phyloP scores from a whole-genome alignment of 2,888 invertebrate genomes.

The Amblyteles armatorius region DNA sequence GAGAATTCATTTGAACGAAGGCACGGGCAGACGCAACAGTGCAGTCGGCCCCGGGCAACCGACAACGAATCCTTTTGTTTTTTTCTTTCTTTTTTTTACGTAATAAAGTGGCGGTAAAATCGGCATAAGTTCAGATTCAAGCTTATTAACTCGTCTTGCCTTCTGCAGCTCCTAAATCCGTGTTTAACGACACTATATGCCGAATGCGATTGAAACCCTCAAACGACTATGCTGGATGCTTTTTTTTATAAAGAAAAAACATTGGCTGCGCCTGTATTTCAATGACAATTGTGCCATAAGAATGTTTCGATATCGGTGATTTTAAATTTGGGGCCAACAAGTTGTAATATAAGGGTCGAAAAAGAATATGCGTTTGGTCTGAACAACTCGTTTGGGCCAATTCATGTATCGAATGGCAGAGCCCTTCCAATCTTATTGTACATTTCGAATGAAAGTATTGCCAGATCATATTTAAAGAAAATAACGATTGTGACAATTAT shows the following conservation, averaged over 20 bases:
- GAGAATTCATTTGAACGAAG: conserved; percentile 60
- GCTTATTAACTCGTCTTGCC: conserved; percentile 22
- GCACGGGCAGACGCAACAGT: conserved; percentile 62
- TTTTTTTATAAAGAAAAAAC: background rate
- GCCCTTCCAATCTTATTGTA: background rate
- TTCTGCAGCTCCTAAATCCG: conserved; percentile 23
- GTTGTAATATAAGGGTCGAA: background rate
- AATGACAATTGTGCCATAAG: background rate
- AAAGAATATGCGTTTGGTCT: background rate
- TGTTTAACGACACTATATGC: conserved; percentile 6
- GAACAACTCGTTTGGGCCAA: too few species aligned
- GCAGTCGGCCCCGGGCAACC: conserved; percentile 56
- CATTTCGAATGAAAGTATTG: background rate
- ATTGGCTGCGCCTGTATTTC: background rate
- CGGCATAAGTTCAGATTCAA: conserved; percentile 30
- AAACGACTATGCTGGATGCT: background rate
- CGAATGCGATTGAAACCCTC: background rate
- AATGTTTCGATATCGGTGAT: background rate
- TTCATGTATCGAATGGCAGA: background rate
- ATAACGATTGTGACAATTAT: background rate
- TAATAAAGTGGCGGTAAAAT: conserved; percentile 39
- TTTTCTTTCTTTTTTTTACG: conserved; percentile 19
- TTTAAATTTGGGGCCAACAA: background rate
- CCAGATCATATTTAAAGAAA: background rate
- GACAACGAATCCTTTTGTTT: conserved; percentile 58